Evolutionary conservation across 1,140 invertebrate genomes (phyloP).

Genomic region (Rhizoglyphus robini): DNA sequence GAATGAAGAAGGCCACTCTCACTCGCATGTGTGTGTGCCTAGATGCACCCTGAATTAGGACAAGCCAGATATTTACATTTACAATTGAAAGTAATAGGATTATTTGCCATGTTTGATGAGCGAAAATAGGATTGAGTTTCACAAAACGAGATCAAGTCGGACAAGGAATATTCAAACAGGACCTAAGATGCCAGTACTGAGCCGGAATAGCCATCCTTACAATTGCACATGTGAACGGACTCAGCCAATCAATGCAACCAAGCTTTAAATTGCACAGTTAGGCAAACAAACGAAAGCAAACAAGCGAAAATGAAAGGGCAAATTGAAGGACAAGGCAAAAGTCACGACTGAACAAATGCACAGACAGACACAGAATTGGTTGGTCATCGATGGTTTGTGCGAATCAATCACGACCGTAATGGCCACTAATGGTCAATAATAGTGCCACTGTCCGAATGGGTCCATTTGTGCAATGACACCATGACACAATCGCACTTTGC

Average conservation of each 20-base stretch:
- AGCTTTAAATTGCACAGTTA: conserved; percentile 5
- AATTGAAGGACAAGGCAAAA: background rate
- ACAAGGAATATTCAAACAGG: too few relatives aligned
- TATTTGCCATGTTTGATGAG: conserved; percentile 1
- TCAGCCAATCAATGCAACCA: background rate
- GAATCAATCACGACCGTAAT: conserved; percentile 4
- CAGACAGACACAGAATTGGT: background rate
- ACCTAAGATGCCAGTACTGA: too few relatives aligned
- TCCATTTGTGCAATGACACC: too few relatives aligned
- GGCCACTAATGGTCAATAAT: background rate
- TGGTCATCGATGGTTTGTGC: background rate
- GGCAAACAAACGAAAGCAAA: background rate
- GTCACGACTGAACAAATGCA: background rate
- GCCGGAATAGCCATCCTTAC: too few relatives aligned
- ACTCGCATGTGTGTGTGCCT: too few relatives aligned
- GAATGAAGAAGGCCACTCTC: too few relatives aligned
- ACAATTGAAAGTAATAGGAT: conserved; percentile 12
- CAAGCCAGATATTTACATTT: conserved; percentile 15
- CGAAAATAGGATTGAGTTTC: background rate
- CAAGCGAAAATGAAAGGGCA: background rate
- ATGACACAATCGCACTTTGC: too few relatives aligned
- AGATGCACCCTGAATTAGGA: too few relatives aligned
- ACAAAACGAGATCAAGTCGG: background rate
- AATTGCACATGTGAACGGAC: too few relatives aligned
- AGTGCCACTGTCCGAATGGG: too few relatives aligned